These are phyloP conservation scores for Delichon dasypus DNA, from an alignment of 2,797 vertebrate genomes.

Conservation along the genomic window DNA sequence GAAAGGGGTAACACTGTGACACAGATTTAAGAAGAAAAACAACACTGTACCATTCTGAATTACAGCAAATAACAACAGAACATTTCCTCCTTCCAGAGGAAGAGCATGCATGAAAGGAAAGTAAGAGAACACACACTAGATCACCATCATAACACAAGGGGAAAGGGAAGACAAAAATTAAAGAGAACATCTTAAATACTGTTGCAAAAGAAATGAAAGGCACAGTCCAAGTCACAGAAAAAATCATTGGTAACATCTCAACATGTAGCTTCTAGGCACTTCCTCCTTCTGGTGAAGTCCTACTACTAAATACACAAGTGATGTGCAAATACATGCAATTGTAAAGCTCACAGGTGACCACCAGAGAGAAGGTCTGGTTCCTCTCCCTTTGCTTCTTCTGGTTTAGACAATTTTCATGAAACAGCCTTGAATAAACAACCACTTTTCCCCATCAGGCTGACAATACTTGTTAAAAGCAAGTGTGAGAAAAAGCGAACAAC, in stretches of 20 bases:
- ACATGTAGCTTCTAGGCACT: fast-evolving
- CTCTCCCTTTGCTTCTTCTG: neutral
- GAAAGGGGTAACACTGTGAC: neutral
- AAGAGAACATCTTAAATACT: neutral
- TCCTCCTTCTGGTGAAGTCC: neutral
- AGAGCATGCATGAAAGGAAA: neutral
- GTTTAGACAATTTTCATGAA: neutral
- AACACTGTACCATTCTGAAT: neutral
- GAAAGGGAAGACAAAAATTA: neutral
- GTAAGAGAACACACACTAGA: neutral
- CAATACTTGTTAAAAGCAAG: neutral
- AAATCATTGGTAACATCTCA: neutral
- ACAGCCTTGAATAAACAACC: neutral
- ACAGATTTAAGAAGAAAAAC: neutral
- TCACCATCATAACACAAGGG: neutral
- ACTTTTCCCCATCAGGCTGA: neutral
- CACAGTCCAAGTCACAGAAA: neutral
- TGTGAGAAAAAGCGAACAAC: neutral
- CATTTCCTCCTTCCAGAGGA: neutral
- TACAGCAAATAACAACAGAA: neutral
- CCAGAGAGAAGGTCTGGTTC: neutral
- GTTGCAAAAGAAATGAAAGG: neutral
- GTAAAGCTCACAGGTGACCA: neutral
- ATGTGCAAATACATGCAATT: neutral
- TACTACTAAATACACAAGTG: neutral